phyloP scores from a whole-genome alignment of 2,888 invertebrate species.

The Synanthedon vespiformis region DNA sequence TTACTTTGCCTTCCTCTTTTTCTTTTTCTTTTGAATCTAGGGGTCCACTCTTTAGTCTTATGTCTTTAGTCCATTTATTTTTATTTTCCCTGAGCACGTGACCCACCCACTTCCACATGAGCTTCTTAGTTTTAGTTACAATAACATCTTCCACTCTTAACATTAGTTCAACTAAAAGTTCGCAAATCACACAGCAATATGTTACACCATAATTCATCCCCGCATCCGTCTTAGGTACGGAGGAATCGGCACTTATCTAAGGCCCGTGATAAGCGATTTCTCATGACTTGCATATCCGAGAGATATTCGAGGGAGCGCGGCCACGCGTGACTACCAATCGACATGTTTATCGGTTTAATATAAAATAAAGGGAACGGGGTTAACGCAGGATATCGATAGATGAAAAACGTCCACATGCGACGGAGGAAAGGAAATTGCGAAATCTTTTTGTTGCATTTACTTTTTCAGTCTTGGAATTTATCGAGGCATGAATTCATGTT shows the following conservation, averaged over 20 bases:
- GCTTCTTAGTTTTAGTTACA: too few relatives aligned
- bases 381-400: constrained; percentile 50
- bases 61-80: too few relatives aligned
- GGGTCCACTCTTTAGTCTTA: too few relatives aligned
- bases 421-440: constrained; percentile 51
- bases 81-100: too few relatives aligned
- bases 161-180: neutral
- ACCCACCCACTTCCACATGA: too few relatives aligned
- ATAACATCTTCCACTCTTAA: too few relatives aligned
- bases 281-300: constrained; percentile 66
- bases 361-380: constrained; percentile 60
- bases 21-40: too few relatives aligned
- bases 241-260: constrained; percentile 29
- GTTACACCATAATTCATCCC: constrained; percentile 57
- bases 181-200: constrained; percentile 46
- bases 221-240: constrained; percentile 36
- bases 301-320: constrained; percentile 40
- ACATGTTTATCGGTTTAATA: constrained; percentile 71
- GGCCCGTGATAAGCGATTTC: constrained; percentile 62
- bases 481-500: too few relatives aligned
- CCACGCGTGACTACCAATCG: constrained; percentile 63
- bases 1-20: too few relatives aligned
- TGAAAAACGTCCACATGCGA: constrained; percentile 51
- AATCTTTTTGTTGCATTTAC: constrained; percentile 16
- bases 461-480: neutral